A percentile compares a stretch with the other conserved stretches of the same genome.
Evolutionary conservation across 2,113 vertebrate genomes (phyloP).

Genomic region (Seriola quinqueradiata): DNA sequence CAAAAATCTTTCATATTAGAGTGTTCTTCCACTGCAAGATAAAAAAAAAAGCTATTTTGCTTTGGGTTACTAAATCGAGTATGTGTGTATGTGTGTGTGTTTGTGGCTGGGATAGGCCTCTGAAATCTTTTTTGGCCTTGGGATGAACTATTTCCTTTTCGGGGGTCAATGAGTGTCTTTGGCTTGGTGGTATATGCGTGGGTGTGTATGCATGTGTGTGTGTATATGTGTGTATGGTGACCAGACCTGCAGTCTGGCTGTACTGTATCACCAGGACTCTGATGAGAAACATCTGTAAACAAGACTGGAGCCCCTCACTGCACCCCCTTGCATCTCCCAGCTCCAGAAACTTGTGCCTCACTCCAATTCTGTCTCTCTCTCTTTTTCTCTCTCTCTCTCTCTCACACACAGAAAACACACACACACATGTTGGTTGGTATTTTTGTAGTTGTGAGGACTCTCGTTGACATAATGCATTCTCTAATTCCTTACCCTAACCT

Average conservation of each 20-base stretch:
- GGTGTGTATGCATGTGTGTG: slow-evolving; percentile 31
- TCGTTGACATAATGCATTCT: neutral
- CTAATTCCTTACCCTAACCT: neutral
- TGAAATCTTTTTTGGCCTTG: slow-evolving; percentile 42
- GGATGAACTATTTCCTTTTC: slow-evolving; percentile 69
- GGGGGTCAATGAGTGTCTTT: slow-evolving; percentile 71
- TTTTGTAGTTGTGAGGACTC: neutral
- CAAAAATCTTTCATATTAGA: slow-evolving; percentile 8
- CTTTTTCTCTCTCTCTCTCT: neutral
- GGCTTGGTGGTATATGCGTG: slow-evolving; percentile 56
- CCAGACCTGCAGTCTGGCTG: slow-evolving; percentile 70
- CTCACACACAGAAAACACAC: neutral
- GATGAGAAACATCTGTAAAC: slow-evolving; percentile 85
- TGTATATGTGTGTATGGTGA: slow-evolving; percentile 54
- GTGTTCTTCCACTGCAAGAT: slow-evolving; percentile 5
- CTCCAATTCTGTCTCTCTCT: slow-evolving; percentile 20
- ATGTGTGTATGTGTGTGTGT: slow-evolving; percentile 13
- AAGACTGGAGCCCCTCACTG: slow-evolving; percentile 67
- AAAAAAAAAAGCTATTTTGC: neutral
- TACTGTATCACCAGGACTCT: slow-evolving; percentile 62
- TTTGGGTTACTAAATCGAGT: slow-evolving; percentile 10
- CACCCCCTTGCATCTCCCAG: slow-evolving; percentile 65
- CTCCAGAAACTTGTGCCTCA: slow-evolving; percentile 39
- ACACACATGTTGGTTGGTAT: neutral
- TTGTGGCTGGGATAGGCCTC: slow-evolving; percentile 15